Evolutionary conservation across 37 sponge, comb jelly and placozoan species (phyloP).

Genomic region (Cliona cf. orientalis): DNA sequence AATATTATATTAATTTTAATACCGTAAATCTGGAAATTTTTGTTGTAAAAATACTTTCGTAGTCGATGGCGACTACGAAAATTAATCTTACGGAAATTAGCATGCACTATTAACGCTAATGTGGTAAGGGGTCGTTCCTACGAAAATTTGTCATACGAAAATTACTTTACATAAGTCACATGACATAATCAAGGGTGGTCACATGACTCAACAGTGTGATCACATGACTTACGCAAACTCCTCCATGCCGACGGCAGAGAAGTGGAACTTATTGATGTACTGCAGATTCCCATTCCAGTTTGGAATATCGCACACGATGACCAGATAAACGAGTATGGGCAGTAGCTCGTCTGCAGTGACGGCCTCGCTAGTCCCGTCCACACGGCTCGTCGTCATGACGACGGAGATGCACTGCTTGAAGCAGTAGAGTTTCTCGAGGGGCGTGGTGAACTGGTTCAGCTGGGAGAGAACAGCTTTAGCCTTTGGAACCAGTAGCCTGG

Average conservation of each 20-base stretch:
- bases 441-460: constrained; percentile 76
- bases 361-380: constrained; percentile 21
- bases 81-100: too few relatives aligned
- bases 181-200: neutral
- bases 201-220: neutral
- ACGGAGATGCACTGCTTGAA: constrained; percentile 52
- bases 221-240: constrained; percentile 68
- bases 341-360: constrained; percentile 94
- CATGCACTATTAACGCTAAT: too few relatives aligned
- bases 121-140: too few relatives aligned
- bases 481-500: constrained; percentile 47
- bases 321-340: constrained; percentile 86
- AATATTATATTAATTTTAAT: too few relatives aligned
- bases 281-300: constrained; percentile 92
- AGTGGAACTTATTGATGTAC: constrained; percentile 88
- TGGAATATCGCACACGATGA: constrained; percentile 90
- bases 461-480: constrained; percentile 47
- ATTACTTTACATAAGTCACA: too few relatives aligned
- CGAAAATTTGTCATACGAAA: too few relatives aligned
- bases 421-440: constrained; percentile 88
- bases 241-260: constrained; percentile 67
- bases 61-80: too few relatives aligned
- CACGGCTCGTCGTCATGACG: constrained; percentile 46
- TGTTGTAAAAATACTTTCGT: too few relatives aligned
- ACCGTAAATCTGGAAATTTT: too few relatives aligned